Base-by-base conservation (phyloP, 2,797 vertebrate species). In the Coccyzus lansbergi region DNA sequence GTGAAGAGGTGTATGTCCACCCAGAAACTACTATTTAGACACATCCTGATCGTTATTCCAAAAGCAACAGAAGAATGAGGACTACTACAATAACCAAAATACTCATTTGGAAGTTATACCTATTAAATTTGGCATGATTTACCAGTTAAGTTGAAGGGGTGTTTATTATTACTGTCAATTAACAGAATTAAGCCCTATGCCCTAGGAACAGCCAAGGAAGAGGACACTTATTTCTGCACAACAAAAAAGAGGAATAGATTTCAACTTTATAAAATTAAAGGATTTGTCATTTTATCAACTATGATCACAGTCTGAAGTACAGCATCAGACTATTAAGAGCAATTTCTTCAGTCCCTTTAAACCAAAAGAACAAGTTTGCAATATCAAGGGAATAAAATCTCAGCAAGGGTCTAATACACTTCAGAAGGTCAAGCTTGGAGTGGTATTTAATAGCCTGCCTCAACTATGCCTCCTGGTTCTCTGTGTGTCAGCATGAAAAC, bases 321-420 rank as follows among this genome's bases (percentile, higher is more conserved):
- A 78, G 29, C 60, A 87, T 80, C 80, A 82, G 42, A 67, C 36
- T 78, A 56, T 31, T 65, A 94, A 76, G n/a, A 74, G 25, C 51
- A 91, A 86, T 31, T 63, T 74, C 38, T 76, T 78, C 60, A 59
- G 40, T 9, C 10, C 8, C 0, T 0, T 67, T 87, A 83, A 83
- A 67, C 48, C 24, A 74, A 62, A 68, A 55, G 49, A 92, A 91
- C 22, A 76, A 70, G 62, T 58, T 11, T 78, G 31, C 33, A 46
- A 24, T 75, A 96, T 58, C 60, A 91, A 42, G 62, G 69, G 82
- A 85, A 93, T 74, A 82, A 85, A 92, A 38, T 85, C 94, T 71
- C 68, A 71, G 76, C 55, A 78, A 84, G 78, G n/a, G 55, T 67
- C 77, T 92, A 84, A 90, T 44, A 74, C 38, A 77, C 48, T 81